Conservation (phyloP, 2,797 vertebrate species). For the Tinamus major region DNA sequence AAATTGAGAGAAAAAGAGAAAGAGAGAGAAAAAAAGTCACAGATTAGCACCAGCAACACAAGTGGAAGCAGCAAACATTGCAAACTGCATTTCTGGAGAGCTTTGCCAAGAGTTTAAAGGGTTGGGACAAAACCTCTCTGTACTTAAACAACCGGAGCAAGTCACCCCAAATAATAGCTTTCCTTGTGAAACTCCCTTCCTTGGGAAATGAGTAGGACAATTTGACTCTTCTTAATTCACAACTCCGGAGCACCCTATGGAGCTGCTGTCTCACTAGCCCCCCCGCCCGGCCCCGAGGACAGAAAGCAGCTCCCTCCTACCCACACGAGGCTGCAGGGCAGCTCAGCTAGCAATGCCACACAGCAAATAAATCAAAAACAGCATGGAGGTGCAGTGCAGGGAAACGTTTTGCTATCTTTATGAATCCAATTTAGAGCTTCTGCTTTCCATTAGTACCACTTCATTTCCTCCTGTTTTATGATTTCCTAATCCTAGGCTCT, state of each 20-base stretch:
- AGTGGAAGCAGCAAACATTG: rapidly evolving
- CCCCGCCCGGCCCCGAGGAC: rapidly evolving
- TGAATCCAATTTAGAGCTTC: neutral
- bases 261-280: neutral
- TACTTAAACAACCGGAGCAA: neutral
- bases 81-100: neutral
- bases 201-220: neutral
- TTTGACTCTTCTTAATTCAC: neutral
- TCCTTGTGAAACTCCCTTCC: neutral
- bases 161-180: neutral
- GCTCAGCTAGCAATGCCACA: rapidly evolving
- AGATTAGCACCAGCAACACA: constrained; percentile 5
- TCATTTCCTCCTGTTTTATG: neutral
- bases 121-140: neutral
- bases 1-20: neutral
- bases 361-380: neutral
- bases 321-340: neutral
- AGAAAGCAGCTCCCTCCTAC: neutral
- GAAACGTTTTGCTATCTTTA: neutral
- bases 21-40: constrained; percentile 12
- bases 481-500: neutral
- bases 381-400: neutral
- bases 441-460: neutral
- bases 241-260: rapidly evolving
- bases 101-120: neutral